These are phyloP conservation scores for Panagrolaimus sp. DNA, from an alignment of 1,140 invertebrate genomes.

Conservation along the genomic window DNA sequence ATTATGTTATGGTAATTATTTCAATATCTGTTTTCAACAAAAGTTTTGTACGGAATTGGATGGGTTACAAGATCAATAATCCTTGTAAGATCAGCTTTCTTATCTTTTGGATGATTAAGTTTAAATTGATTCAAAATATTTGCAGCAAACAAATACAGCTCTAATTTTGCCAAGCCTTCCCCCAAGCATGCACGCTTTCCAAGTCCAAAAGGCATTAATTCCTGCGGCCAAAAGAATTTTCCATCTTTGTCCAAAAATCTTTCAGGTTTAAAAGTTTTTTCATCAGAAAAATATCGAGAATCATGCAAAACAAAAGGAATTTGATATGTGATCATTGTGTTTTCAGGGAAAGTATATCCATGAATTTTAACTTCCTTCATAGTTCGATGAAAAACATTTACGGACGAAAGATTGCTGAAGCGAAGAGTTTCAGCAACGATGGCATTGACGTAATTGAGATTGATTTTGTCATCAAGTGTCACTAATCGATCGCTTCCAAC, in stretches of 20 bases:
- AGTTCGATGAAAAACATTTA: neutral
- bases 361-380: neutral
- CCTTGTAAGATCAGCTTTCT: no score
- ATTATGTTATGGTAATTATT: no score
- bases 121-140: conserved; percentile 9
- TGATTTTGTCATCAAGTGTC: neutral
- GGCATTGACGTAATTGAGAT: conserved; percentile 16
- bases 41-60: no score
- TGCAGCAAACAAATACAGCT: neutral
- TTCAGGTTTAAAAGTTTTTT: neutral
- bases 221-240: neutral
- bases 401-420: neutral
- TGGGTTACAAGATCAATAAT: no score
- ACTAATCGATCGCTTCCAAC: neutral
- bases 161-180: neutral
- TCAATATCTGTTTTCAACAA: no score
- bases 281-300: neutral
- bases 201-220: neutral
- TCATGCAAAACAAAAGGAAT: neutral
- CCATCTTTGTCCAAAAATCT: conserved; percentile 13
- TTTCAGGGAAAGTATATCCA: neutral
- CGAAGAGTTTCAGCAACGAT: conserved; percentile 15
- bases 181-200: conserved; percentile 5
- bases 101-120: neutral
- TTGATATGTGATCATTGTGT: neutral